Conservation (phyloP, 1,140 invertebrate genomes). For the Bombus affinis region DNA sequence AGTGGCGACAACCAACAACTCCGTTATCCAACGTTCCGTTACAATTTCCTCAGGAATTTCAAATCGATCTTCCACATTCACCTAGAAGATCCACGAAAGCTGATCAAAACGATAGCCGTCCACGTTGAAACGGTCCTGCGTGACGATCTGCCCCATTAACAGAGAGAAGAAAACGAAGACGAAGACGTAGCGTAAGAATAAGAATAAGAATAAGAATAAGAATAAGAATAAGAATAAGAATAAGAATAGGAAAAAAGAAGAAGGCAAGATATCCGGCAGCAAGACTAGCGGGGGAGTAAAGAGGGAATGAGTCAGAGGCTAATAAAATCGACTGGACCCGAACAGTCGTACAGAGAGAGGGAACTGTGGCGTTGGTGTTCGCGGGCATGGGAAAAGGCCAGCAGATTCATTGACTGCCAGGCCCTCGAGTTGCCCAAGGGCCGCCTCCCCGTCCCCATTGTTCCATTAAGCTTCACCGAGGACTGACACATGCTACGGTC, state of each 20-base stretch:
- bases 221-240: background rate
- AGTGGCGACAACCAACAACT: no score
- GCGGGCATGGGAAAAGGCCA: conserved; percentile 77
- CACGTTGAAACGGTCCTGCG: background rate
- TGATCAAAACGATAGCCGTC: background rate
- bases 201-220: background rate
- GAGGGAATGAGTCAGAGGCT: conserved; percentile 72
- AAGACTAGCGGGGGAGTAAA: conserved; percentile 25
- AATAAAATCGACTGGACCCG: conserved; percentile 71
- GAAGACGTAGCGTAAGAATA: background rate
- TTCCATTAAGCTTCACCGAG: conserved; percentile 68
- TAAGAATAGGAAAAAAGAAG: background rate
- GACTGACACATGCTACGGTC: conserved; percentile 45
- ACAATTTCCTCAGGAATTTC: no score
- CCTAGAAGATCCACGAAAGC: no score
- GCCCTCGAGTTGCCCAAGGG: conserved; percentile 59
- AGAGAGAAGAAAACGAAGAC: background rate
- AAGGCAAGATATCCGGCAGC: conserved; percentile 26
- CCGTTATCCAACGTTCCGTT: no score
- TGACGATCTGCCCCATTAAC: background rate
- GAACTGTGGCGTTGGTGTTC: conserved; percentile 55
- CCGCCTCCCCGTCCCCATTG: conserved; percentile 56
- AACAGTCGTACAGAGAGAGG: conserved; percentile 55
- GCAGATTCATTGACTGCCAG: conserved; percentile 75
- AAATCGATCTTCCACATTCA: no score